A percentile compares a stretch with the other conserved stretches of the same genome.
These are phyloP conservation scores for Mya arenaria DNA, from an alignment of 1,140 invertebrate species.

Conservation along the genomic window DNA sequence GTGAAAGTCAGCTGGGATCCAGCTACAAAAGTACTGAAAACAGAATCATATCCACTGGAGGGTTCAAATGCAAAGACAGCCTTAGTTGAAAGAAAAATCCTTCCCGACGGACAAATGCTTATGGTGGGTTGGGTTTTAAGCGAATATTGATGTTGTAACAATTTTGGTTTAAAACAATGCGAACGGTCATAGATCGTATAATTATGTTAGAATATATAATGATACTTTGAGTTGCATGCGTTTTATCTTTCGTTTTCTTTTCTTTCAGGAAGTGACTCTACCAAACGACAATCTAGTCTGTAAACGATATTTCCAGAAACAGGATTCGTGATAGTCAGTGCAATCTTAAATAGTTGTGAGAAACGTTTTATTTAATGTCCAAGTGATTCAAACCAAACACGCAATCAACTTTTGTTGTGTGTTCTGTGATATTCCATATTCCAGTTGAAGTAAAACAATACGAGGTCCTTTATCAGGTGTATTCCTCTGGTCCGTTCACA, in stretches of 20 bases:
- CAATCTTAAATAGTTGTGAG: too few species aligned
- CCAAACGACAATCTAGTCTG: constrained; percentile 41
- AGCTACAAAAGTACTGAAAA: background rate
- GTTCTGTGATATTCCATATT: too few species aligned
- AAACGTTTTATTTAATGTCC: too few species aligned
- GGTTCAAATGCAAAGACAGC: constrained; percentile 20
- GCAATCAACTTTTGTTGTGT: too few species aligned
- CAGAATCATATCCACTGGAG: constrained; percentile 22
- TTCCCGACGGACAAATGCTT: constrained; percentile 29
- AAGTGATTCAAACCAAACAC: too few species aligned
- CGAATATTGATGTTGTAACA: background rate
- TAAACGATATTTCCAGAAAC: constrained; percentile 43
- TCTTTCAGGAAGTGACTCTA: constrained; percentile 38
- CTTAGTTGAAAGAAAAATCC: constrained; percentile 29
- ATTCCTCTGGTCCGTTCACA: too few species aligned
- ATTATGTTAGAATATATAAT: background rate
- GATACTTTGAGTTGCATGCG: background rate
- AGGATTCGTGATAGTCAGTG: constrained; percentile 14
- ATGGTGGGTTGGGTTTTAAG: background rate
- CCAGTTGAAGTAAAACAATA: too few species aligned
- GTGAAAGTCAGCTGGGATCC: constrained; percentile 38
- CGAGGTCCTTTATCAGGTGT: too few species aligned
- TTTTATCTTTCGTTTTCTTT: background rate
- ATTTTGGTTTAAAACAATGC: background rate
- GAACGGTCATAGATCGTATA: background rate